phyloP scores from a whole-genome alignment of 2,797 vertebrate genomes.

The Xerus rutilus region DNA sequence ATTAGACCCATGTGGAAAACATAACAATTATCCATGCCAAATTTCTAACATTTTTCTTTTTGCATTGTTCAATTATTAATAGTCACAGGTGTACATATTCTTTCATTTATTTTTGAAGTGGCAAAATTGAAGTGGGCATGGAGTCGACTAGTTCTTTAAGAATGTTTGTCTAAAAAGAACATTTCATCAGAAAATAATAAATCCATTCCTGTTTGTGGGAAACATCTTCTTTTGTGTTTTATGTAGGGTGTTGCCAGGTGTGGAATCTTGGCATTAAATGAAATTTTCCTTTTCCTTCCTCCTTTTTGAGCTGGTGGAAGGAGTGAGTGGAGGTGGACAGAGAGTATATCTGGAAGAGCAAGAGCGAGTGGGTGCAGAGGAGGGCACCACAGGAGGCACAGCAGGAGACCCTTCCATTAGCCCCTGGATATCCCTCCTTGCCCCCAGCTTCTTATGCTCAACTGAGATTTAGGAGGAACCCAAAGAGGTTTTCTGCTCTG shows the following conservation, averaged over 20 bases:
- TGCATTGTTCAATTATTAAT: slow-evolving; percentile 67
- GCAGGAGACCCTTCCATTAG: background rate
- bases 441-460: background rate
- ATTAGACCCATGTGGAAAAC: slow-evolving; percentile 64
- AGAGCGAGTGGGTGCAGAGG: too few species aligned
- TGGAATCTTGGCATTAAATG: background rate
- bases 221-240: background rate
- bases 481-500: background rate
- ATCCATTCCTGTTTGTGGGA: background rate
- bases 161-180: background rate
- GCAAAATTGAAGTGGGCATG: slow-evolving; percentile 24
- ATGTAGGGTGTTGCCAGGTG: background rate
- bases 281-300: background rate
- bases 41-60: slow-evolving; percentile 58
- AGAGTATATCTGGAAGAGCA: background rate
- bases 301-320: background rate
- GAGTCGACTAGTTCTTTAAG: slow-evolving; percentile 25
- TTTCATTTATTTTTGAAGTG: slow-evolving; percentile 54
- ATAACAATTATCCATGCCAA: slow-evolving; percentile 61
- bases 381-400: background rate
- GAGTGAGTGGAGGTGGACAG: background rate
- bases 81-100: slow-evolving; percentile 19
- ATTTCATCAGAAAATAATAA: slow-evolving; percentile 2
- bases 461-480: background rate
- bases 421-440: background rate